phyloP scores from a whole-genome alignment of 1,140 invertebrate species.

The Nebria ingens region DNA sequence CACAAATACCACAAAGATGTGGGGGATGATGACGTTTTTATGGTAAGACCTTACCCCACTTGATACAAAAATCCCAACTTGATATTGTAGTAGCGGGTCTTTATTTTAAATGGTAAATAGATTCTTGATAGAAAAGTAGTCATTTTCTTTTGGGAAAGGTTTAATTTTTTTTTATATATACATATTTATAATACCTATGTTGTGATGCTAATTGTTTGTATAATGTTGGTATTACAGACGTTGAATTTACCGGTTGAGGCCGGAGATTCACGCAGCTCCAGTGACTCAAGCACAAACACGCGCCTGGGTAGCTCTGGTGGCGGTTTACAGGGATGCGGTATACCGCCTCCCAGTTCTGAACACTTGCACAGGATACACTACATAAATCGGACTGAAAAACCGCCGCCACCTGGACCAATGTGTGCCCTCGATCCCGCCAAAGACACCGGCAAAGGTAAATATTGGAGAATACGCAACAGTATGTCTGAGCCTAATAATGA shows the following conservation, averaged over 20 bases:
- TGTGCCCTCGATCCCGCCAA: not conserved
- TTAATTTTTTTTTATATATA: constrained; percentile 10
- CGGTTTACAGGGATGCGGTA: constrained; percentile 16
- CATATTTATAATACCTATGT: too few species aligned
- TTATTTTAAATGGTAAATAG: too few species aligned
- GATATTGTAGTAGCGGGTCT: too few species aligned
- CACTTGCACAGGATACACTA: constrained; percentile 28
- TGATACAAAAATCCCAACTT: too few species aligned
- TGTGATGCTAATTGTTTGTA: too few species aligned
- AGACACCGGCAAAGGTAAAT: constrained; percentile 10
- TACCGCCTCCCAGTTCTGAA: constrained; percentile 23
- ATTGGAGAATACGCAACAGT: constrained; percentile 3
- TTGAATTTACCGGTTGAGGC: constrained; percentile 68
- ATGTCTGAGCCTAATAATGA: too few species aligned
- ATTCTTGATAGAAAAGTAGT: constrained; percentile 14
- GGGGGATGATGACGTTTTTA: constrained; percentile 76
- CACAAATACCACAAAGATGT: constrained; percentile 51
- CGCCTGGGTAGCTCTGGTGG: constrained; percentile 15
- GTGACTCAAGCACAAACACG: constrained; percentile 45
- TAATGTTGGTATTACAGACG: constrained; percentile 51
- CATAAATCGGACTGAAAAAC: constrained; percentile 30
- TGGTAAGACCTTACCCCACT: too few species aligned
- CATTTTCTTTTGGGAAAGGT: not conserved
- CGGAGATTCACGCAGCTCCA: constrained; percentile 49
- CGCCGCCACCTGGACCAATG: constrained; percentile 21